Evolutionary conservation across 2,888 invertebrate genomes (phyloP), one percentile per base, ranked within the genome.

Genomic region (Lasius fuliginosus): DNA sequence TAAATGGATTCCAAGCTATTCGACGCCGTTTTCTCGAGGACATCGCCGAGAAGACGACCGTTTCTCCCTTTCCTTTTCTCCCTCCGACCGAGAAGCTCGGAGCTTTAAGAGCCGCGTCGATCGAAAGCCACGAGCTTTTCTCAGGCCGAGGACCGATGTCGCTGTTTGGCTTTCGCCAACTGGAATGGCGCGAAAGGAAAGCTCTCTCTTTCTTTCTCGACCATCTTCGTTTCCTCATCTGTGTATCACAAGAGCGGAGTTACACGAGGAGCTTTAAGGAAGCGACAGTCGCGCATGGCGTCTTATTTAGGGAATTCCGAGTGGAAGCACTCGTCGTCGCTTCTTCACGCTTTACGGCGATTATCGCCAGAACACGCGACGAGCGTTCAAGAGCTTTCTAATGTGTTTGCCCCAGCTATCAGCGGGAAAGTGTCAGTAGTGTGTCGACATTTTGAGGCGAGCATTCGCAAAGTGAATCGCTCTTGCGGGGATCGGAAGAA

Each of bases 1-100:
- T 87, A 89, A 87, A 87, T 87, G 89, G 77, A 89, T 87, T 82
- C 82, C 74, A 36, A 84, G 83, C 12, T 46, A 76, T 75, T 77
- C 71, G 67, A 56, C 64, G 75, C 64, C 75, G 87, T 56, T 83
- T 84, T 65, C 65, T 83, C 74, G 65, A 84, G 53, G 82, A 82
- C 81, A 40, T 62, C 71, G 64, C 81, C 73, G 30, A 73, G 33
- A 49, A 46, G 67, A 49, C 77, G 77, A 49, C 23, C 65, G 12
- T n/a, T 33, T 53, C 40, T 30, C 64, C 67, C 42, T 27, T 49
- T 84, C 42, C 30, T 42, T 65, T 81, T 69, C 60, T 60, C 36
- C 40, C 4, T 27, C 15, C 53, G 53, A 56, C n/a, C 23, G 76
- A 76, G n/a, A 64, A 75, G 33, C 77, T 68, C 40, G 69, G 18